Conservation (phyloP, 2,113 vertebrate species). For the Machaerirhynchus nigripectus region DNA sequence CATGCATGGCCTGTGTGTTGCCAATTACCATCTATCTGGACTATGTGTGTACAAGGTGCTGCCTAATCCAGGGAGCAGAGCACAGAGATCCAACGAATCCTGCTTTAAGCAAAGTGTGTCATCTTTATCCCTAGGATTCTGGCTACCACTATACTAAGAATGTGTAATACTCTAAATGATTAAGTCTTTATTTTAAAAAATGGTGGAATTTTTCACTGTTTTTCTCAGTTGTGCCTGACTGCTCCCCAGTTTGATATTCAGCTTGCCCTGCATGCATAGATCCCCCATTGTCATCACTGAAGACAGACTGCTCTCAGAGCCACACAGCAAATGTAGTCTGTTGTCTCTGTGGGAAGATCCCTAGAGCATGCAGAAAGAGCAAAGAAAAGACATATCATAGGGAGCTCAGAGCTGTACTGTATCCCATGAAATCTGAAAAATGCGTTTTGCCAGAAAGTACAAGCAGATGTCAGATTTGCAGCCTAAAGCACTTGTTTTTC, state of each 20-base stretch:
- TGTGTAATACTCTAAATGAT: background rate
- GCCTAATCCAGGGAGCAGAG: background rate
- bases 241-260: background rate
- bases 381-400: background rate
- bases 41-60: background rate
- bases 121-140: slow-evolving; percentile 14
- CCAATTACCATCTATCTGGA: background rate
- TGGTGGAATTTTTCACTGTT: background rate
- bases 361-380: slow-evolving; percentile 8
- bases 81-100: background rate
- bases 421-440: slow-evolving; percentile 6
- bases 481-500: slow-evolving; percentile 24
- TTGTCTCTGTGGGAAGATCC: background rate
- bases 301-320: slow-evolving; percentile 7
- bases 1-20: background rate
- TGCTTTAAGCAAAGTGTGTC: background rate
- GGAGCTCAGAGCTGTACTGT: background rate
- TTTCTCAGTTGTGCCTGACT: slow-evolving; percentile 9
- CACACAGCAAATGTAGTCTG: background rate
- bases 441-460: background rate
- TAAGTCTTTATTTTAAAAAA: background rate
- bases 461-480: background rate
- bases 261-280: background rate
- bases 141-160: background rate
- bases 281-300: slow-evolving; percentile 1